These are phyloP conservation scores for Drosophila barbarae DNA, from an alignment of 2,888 invertebrate genomes.

Conservation along the genomic window DNA sequence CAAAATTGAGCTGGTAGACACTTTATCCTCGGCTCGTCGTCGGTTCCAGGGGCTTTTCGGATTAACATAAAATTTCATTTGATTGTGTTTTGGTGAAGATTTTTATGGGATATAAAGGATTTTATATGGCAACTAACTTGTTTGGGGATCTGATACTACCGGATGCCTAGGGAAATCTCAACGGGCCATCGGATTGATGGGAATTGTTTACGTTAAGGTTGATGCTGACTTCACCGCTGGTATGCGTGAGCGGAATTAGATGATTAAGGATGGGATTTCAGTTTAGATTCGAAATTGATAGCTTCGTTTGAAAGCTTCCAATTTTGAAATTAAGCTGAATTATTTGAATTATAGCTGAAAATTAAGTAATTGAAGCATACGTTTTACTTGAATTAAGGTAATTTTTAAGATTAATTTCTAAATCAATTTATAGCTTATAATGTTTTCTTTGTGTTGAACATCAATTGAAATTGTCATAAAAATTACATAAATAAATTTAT, in stretches of 20 bases:
- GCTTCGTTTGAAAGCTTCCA: no score
- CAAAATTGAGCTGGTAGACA: slow-evolving; percentile 30
- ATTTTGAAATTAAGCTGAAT: no score
- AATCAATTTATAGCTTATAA: not conserved
- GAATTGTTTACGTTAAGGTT: slow-evolving; percentile 16
- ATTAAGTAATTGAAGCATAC: not conserved
- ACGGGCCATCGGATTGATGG: slow-evolving; percentile 39
- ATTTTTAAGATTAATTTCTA: not conserved
- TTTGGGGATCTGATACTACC: slow-evolving; percentile 16
- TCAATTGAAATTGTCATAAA: not conserved
- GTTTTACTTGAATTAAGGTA: no score
- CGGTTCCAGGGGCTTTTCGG: slow-evolving; percentile 28
- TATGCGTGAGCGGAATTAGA: slow-evolving; percentile 1
- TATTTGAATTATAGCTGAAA: no score
- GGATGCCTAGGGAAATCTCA: slow-evolving; percentile 33
- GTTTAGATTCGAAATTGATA: not conserved
- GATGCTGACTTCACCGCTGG: not conserved
- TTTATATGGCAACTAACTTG: slow-evolving; percentile 41
- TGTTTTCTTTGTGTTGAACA: not conserved
- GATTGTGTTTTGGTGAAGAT: slow-evolving; percentile 49
- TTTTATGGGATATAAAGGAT: slow-evolving; percentile 40
- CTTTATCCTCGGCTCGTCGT: slow-evolving; percentile 31
- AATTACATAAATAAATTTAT: slow-evolving; percentile 3
- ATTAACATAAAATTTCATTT: slow-evolving; percentile 63
- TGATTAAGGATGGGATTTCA: not conserved